Percentiles rank a stretch among this genome's conserved stretches.
phyloP scores from a whole-genome alignment of 2,888 invertebrate species.

The Sinelater perroti region DNA sequence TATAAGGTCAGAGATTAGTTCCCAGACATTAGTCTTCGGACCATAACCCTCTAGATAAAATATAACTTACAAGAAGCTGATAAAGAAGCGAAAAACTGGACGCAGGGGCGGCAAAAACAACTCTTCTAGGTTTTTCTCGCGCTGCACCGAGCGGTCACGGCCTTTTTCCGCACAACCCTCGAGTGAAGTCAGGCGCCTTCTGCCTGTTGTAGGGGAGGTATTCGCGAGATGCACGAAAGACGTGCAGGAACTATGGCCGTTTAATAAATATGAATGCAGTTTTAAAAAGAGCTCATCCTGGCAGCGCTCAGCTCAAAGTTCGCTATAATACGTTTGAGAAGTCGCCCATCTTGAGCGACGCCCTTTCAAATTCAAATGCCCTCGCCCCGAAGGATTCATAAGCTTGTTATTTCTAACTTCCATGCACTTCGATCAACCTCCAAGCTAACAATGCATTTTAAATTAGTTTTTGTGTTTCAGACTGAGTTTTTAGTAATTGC shows the following conservation, averaged over 20 bases:
- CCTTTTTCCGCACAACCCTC: constrained; percentile 15
- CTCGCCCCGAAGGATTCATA: constrained; percentile 22
- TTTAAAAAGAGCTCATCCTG: constrained; percentile 13
- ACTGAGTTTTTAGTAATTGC: too few relatives aligned
- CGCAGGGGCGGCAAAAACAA: constrained; percentile 26
- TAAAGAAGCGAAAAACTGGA: constrained; percentile 26
- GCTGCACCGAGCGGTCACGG: too few relatives aligned
- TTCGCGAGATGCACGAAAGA: not conserved
- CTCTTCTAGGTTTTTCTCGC: constrained; percentile 24
- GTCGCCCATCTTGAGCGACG: constrained; percentile 26
- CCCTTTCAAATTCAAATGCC: constrained; percentile 33
- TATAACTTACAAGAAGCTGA: constrained; percentile 41
- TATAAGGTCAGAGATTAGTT: constrained; percentile 45
- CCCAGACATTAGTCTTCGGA: constrained; percentile 41
- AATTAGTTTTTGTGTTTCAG: too few relatives aligned
- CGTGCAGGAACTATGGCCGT: not conserved
- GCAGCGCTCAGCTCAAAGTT: constrained; percentile 9
- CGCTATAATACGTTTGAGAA: constrained; percentile 13
- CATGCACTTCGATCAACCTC: too few relatives aligned
- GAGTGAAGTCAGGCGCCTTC: too few relatives aligned
- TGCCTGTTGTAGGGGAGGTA: too few relatives aligned
- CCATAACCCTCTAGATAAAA: constrained; percentile 39
- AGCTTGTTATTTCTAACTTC: constrained; percentile 30
- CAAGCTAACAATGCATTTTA: too few relatives aligned
- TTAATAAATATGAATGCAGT: constrained; percentile 22